Evolutionary conservation across 2,797 vertebrate genomes (phyloP).

Genomic region (Microhierax caerulescens): DNA sequence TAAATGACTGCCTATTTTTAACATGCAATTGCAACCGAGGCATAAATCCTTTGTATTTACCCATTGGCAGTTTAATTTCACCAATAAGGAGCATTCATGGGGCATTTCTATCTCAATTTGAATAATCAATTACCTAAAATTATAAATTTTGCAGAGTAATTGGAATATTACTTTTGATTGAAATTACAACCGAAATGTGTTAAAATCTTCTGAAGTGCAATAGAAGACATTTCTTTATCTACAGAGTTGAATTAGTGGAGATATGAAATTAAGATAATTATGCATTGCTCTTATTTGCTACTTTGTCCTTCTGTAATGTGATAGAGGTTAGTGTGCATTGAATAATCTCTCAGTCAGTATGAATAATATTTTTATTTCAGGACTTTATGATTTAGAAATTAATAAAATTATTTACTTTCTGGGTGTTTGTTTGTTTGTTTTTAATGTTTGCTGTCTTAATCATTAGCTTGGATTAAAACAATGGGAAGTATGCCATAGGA

Average conservation of each 20-base stretch:
- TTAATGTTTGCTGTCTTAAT: neutral
- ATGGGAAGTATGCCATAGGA: neutral
- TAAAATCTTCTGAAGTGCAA: neutral
- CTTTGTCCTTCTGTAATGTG: neutral
- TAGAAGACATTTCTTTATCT: neutral
- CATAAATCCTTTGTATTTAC: neutral
- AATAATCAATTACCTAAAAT: neutral
- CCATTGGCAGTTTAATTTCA: neutral
- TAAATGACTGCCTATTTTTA: neutral
- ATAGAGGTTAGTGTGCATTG: neutral
- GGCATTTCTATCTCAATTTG: neutral
- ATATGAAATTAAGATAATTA: neutral
- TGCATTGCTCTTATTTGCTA: neutral
- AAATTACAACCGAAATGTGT: neutral
- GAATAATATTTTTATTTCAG: neutral
- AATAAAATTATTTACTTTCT: neutral
- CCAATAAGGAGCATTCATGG: neutral
- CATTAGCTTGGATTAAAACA: neutral
- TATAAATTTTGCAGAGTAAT: neutral
- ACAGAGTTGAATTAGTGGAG: neutral
- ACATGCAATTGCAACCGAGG: neutral
- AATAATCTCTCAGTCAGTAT: neutral
- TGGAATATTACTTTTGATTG: neutral
- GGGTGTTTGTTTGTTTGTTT: neutral
- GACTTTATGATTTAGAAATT: neutral